phyloP scores from a whole-genome alignment of 2,888 invertebrate genomes.

The Plusia festucae region DNA sequence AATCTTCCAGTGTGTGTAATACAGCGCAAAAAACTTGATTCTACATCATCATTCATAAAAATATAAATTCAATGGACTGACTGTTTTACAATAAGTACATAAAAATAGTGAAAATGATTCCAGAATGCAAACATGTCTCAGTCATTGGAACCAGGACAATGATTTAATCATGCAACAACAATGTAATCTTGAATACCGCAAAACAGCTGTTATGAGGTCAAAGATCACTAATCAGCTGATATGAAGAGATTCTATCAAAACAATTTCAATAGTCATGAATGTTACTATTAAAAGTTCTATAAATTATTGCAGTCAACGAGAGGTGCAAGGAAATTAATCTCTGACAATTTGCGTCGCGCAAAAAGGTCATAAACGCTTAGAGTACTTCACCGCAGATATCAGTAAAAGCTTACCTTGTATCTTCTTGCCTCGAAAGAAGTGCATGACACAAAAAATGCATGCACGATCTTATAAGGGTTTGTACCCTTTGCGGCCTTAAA shows the following conservation, averaged over 20 bases:
- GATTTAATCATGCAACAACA: constrained; percentile 49
- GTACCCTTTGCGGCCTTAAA: constrained; percentile 94
- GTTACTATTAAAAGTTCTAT: constrained; percentile 9
- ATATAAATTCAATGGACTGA: too few species aligned
- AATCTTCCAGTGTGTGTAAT: too few species aligned
- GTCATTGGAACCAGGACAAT: too few species aligned
- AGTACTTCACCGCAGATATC: constrained; percentile 30
- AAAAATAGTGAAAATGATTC: too few species aligned
- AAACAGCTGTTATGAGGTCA: constrained; percentile 84
- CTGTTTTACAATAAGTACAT: too few species aligned
- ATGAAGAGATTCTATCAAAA: constrained; percentile 57
- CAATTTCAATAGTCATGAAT: constrained; percentile 19
- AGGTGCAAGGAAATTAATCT: constrained; percentile 49
- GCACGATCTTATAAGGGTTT: constrained; percentile 93
- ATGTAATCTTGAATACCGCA: constrained; percentile 35
- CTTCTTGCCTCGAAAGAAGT: constrained; percentile 94
- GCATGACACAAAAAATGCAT: constrained; percentile 96
- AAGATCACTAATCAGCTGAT: constrained; percentile 86
- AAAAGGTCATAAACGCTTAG: constrained; percentile 55
- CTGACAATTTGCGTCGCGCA: constrained; percentile 56
- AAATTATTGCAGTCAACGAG: constrained; percentile 1
- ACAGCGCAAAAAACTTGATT: too few species aligned
- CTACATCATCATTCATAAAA: too few species aligned
- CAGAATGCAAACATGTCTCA: too few species aligned
- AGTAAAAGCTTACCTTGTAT: constrained; percentile 91